Percentiles rank a stretch among this genome's conserved stretches.
Evolutionary conservation across 2,888 invertebrate genomes (phyloP).

Genomic region (Euproctis similis): DNA sequence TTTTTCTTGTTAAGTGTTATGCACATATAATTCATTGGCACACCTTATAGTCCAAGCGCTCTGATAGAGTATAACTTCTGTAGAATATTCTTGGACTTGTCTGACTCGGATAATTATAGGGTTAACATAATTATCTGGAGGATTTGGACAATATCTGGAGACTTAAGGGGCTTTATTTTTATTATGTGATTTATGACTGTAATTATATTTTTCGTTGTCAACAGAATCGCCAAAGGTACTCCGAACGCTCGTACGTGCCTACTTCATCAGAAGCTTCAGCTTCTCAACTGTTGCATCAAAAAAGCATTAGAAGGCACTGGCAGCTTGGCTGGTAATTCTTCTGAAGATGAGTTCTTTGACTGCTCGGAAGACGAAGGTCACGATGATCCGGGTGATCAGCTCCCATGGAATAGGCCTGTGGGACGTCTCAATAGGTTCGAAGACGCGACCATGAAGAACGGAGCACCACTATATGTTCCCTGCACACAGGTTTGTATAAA

Average conservation of each 20-base stretch:
- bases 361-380: constrained; percentile 78
- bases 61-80: no score
- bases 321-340: constrained; percentile 43
- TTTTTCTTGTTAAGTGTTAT: no score
- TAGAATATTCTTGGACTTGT: no score
- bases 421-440: constrained; percentile 54
- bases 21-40: no score
- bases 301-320: constrained; percentile 68
- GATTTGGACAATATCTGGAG: no score
- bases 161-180: not conserved
- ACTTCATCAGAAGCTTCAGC: constrained; percentile 95
- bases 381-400: constrained; percentile 70
- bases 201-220: constrained; percentile 38
- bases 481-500: constrained; percentile 50
- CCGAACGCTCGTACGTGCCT: constrained; percentile 94
- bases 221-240: constrained; percentile 84
- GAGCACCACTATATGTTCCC: constrained; percentile 59
- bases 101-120: no score
- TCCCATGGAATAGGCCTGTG: constrained; percentile 53
- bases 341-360: constrained; percentile 87
- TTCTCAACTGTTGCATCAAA: constrained; percentile 86
- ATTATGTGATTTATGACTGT: no score
- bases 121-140: no score
- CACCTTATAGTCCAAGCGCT: no score
- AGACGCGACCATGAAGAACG: constrained; percentile 54